These are phyloP conservation scores for Rhinogobius similis DNA, from an alignment of 2,113 vertebrate species.

Conservation along the genomic window DNA sequence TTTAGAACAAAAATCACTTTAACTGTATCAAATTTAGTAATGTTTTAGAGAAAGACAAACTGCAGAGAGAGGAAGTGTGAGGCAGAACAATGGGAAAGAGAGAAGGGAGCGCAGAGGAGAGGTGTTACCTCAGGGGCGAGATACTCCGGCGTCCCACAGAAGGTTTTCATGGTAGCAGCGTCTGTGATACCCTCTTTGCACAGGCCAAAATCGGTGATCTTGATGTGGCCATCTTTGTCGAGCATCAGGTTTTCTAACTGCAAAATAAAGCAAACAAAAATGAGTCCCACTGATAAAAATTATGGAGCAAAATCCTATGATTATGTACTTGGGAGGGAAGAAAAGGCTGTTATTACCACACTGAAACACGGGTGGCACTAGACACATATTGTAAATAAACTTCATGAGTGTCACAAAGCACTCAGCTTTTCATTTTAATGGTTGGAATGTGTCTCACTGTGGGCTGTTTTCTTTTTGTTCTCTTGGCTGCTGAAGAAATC, in stretches of 20 bases:
- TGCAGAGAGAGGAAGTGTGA: neutral
- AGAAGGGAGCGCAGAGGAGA: neutral
- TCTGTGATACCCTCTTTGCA: constrained; percentile 99
- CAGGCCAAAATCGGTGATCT: constrained; percentile 97
- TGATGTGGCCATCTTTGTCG: constrained; percentile 98
- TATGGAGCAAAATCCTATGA: neutral
- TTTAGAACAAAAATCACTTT: neutral
- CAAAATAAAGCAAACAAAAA: constrained; percentile 31
- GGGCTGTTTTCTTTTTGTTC: constrained; percentile 66
- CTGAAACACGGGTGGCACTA: constrained; percentile 13
- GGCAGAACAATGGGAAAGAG: neutral
- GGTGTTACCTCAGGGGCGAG: constrained; percentile 91
- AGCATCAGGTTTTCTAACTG: constrained; percentile 98
- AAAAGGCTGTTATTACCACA: constrained; percentile 6
- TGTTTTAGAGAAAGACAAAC: constrained; percentile 3
- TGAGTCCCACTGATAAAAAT: neutral
- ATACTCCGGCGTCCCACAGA: constrained; percentile 97
- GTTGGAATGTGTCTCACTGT: constrained; percentile 62
- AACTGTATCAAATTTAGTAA: neutral
- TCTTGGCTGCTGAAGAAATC: constrained; percentile 64
- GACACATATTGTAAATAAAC: constrained; percentile 51
- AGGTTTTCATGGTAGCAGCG: constrained; percentile 99
- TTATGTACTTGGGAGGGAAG: constrained; percentile 13
- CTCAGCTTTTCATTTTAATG: constrained; percentile 79
- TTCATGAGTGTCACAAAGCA: constrained; percentile 61